Evolutionary conservation across 2,113 vertebrate genomes (phyloP), one percentile per base, ranked within the genome.

Genomic region (Mastomys natalensis): DNA sequence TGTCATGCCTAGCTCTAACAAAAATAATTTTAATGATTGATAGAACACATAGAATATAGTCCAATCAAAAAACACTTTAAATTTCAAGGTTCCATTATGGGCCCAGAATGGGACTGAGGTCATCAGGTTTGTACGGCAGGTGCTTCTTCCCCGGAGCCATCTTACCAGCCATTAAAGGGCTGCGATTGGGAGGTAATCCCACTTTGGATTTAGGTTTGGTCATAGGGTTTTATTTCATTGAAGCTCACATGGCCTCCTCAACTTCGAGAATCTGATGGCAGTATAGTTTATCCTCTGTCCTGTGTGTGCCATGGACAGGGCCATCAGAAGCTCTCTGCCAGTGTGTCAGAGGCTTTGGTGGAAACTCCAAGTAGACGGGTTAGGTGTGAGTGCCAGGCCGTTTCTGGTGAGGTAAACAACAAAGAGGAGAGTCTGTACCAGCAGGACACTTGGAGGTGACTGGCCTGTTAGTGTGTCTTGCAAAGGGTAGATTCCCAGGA

Each of bases 181-280:
- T 43, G 74, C 87, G 13, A 68, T 95, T 82, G 86, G 17, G 26
- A 93, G 70, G 43, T 95, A 70, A 53, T 90, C 93, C 40, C 37
- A 60, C 34, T 51, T 92, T 85, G 10, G 45, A 26, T 68, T 95
- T 96, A 22, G 66, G 85, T 31, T 70, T 53, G 45, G 60, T 74
- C 17, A 1, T 68, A 2, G 82, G 58, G 73, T 89, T 86, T 62
- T 2, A 26, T 19, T 74, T 77, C 40, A 55, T 64, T 89, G 45
- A 62, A 43, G 24, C n/a, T 62, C 5, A 73, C 10, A 11, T 45
- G 43, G 24, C 31, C 2, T 87, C 3, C 2, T 40, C 37, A 78
- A 1, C 40, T 68, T 64, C 53, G 0, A 37, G 87, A 34, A 24
- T 70, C 45, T 45, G 4, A 3, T 11, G 19, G 92, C 48, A 74